Base-by-base conservation (phyloP, 2,888 invertebrate genomes). In the Volucella zonaria region DNA sequence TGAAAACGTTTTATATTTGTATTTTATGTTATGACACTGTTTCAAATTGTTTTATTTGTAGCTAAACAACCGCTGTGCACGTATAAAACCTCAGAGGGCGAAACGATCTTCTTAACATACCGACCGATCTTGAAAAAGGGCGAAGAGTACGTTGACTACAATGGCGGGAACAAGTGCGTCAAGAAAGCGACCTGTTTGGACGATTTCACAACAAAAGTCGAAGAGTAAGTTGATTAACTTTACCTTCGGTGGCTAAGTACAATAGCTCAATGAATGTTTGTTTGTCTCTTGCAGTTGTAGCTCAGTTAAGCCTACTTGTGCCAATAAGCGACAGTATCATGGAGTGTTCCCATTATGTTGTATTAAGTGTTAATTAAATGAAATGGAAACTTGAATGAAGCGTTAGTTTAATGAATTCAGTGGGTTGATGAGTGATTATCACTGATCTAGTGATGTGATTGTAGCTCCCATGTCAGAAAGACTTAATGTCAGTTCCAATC, bases 291-390 rank as follows among this genome's bases (percentile, higher is more conserved):
- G 4, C 68, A 83, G 83, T n/a, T 83, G 83, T 58, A 12, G 64
- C 12, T 47, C 83, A 11, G 66, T 56, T 10, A 83, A 83, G 14
- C 74, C 78, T 10, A 90, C 87, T 18, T 91, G 91, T 64, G 79
- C 76, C 23, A 91, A 91, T 73, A 90, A 89, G 68, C 88, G 89
- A 67, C 88, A 89, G 10, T 91, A 82, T 43, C 88, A 88, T 12
- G 91, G 91, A 12, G 90, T 91, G 3, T 91, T 91, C 75, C 91
- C 91, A 0, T 89, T 88, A 52, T 91, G 91, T 70, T 91, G 91
- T 42, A 81, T 91, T 42, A 91, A 91, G 73, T 91, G 91, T 78
- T 89, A 87, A 87, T 23, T 70, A 31, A 31, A 31, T 31, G 31
- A 31, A 31, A 31, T 31, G 31, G 6, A 31, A 6, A 31, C 31